Base-by-base conservation (phyloP, 2,888 invertebrate genomes). In the Operophtera brumata region DNA sequence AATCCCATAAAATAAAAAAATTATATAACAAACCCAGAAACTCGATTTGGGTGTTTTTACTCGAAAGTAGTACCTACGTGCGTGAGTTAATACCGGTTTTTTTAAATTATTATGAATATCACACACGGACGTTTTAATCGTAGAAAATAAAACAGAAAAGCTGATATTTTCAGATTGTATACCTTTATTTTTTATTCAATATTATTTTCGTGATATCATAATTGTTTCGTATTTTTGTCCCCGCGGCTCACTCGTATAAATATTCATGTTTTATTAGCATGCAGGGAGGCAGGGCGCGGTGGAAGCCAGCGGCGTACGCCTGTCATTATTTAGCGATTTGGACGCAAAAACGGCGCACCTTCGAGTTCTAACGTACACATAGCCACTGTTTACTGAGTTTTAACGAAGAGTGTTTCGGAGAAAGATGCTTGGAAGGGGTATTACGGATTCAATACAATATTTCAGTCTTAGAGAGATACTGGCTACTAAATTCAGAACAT, bases 321-420 rank as follows among this genome's bases (percentile, higher is more conserved):
- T 80, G 80, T 87, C 86, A 89, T 89, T 87, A 88, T 88, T 80
- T 86, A 77, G 78, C 77, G 78, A 88, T 89, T 88, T 89, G 84
- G 78, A 66, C 69, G 76, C 85, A 86, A 87, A 88, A 88, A 85
- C 84, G 66, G 66, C 68, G 71, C 80, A 83, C 82, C 82, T 82
- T 77, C 70, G 68, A 71, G 69, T 56, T 62, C 64, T 61, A 64
- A 61, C 39, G 32, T 57, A 61, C 49, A 47, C 54, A 54, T 49
- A 47, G 59, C 47, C 55, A 35, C 40, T 34, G 51, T 41, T 51
- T 44, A 56, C 32, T 43, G 44, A 12, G 12, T 49, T 55, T 55
- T 48, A 42, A 46, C 54, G 28, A 34, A 51, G 41, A 12, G 30
- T 39, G 36, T 47, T 50, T 47, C 46, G 28, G 47, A 34, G 36